Base-by-base conservation (phyloP, 2,797 vertebrate species). In the Hemibagrus guttatus region DNA sequence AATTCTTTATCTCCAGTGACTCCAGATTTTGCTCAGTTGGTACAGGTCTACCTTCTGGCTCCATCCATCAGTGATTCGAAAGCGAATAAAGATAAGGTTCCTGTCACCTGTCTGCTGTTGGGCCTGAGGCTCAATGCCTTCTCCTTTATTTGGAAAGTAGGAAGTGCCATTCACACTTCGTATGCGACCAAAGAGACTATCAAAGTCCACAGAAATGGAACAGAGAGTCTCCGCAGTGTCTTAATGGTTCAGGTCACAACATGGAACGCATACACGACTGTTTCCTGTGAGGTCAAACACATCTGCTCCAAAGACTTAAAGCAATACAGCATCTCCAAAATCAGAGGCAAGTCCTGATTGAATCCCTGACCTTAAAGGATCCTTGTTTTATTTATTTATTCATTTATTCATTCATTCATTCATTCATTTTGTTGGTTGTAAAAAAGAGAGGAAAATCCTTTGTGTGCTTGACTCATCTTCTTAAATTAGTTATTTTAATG, bases 201-300 rank as follows among this genome's bases (percentile, higher is more conserved):
- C 69, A 68, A 31, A 71, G 88, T 14, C 17, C 90, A 94, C 66
- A 49, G 1, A 3, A 95, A 95, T 42, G 93, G 94, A 12, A 94
- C 94, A 2, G 85, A 95, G 84, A 95, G 93, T 74, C n/a, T 90
- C 9, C 54, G 2, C 31, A 93, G 91, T 74, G 89, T 85, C 69
- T n/a, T 94, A 35, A 90, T 59, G 0, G 59, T 94, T 80, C 83
- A 64, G 19, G 84, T 75, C 0, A 3, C 6, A 16, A 39, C 21
- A 0, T 96, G 95, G 95, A 1, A 92, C 2, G 5, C 5, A 12
- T 52, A 89, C 86, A 91, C 86, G 81, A 17, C 8, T 42, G 90
- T 95, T 26, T 92, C 90, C 31, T 96, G 95, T 90, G 91, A 92
- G 59, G 93, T 87, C 85, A 93, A 71, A 86, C 93, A 92, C 64